These are phyloP conservation scores for Hemitrygon akajei DNA, from an alignment of 2,797 vertebrate species.

Conservation along the genomic window DNA sequence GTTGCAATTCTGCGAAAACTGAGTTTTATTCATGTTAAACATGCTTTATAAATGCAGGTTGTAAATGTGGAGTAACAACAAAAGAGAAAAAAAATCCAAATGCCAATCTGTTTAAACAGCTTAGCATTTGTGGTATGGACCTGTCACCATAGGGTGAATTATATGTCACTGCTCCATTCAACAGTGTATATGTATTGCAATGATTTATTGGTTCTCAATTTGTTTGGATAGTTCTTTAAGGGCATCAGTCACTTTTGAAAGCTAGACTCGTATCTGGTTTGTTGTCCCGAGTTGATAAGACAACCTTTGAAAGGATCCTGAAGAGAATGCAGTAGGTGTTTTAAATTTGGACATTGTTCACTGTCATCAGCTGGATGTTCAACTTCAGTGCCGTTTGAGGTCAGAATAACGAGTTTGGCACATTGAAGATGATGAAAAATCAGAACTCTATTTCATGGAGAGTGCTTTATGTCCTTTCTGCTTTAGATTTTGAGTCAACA, in stretches of 20 bases:
- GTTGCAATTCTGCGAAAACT: not conserved
- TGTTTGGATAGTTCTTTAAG: conserved; percentile 15
- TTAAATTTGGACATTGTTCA: not conserved
- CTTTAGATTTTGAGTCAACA: not conserved
- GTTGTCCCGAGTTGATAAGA: not conserved
- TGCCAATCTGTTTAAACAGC: not conserved
- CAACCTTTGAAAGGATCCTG: not conserved
- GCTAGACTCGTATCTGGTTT: not conserved
- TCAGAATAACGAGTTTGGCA: not conserved
- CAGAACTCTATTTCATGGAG: not conserved
- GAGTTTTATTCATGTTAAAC: too few relatives aligned
- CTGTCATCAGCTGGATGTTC: not conserved
- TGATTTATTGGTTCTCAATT: conserved; percentile 22
- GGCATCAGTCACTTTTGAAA: conserved; percentile 10
- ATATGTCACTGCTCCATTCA: not conserved
- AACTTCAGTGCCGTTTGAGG: too few relatives aligned
- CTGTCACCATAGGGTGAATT: not conserved
- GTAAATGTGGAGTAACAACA: not conserved
- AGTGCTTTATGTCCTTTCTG: not conserved
- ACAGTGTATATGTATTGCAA: not conserved
- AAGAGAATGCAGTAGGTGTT: not conserved
- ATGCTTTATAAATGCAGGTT: not conserved
- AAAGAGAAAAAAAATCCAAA: not conserved
- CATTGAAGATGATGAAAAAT: not conserved
- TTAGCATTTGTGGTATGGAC: not conserved